Percentiles rank a stretch among this genome's conserved stretches.
phyloP scores from a whole-genome alignment of 1,140 invertebrate genomes.

The Drosophila bipectinata region DNA sequence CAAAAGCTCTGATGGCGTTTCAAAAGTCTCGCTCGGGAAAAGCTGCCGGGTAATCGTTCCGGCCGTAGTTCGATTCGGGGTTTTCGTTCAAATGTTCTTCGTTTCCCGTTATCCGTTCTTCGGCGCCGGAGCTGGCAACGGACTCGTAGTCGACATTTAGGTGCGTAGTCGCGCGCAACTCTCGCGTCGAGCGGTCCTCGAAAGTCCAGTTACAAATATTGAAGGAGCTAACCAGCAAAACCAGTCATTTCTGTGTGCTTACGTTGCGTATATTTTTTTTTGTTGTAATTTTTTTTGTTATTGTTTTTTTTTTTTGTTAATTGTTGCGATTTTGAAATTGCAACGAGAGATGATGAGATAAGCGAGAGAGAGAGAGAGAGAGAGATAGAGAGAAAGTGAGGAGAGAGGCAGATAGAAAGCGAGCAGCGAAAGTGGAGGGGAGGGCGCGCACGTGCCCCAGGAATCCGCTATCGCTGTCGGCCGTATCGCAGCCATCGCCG shows the following conservation, averaged over 20 bases:
- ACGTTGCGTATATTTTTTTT: conserved; percentile 1
- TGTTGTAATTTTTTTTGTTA: not conserved
- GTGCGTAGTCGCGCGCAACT: conserved; percentile 78
- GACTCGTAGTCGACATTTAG: conserved; percentile 82
- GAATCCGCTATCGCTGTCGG: conserved; percentile 1
- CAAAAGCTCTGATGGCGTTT: not conserved
- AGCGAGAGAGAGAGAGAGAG: not conserved
- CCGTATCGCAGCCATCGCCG: conserved; percentile 6
- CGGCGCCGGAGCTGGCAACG: conserved; percentile 9
- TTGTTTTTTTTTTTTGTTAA: not conserved
- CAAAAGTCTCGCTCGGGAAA: not conserved
- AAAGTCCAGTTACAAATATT: conserved; percentile 21
- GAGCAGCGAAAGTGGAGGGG: not conserved
- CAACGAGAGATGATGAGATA: conserved; percentile 1
- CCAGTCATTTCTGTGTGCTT: not conserved
- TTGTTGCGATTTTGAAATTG: not conserved
- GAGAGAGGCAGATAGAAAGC: not conserved
- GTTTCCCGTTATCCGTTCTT: not conserved
- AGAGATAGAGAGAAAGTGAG: not conserved
- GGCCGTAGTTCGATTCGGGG: not conserved
- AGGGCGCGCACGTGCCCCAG: conserved; percentile 9
- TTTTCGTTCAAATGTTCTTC: too few relatives aligned
- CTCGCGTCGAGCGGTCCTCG: conserved; percentile 34
- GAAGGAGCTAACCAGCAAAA: conserved; percentile 5
- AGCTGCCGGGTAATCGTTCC: not conserved